Percentiles rank a stretch among this genome's conserved stretches.
These are phyloP conservation scores for Leptinotarsa juncta DNA, from an alignment of 2,888 invertebrate genomes.

Conservation along the genomic window DNA sequence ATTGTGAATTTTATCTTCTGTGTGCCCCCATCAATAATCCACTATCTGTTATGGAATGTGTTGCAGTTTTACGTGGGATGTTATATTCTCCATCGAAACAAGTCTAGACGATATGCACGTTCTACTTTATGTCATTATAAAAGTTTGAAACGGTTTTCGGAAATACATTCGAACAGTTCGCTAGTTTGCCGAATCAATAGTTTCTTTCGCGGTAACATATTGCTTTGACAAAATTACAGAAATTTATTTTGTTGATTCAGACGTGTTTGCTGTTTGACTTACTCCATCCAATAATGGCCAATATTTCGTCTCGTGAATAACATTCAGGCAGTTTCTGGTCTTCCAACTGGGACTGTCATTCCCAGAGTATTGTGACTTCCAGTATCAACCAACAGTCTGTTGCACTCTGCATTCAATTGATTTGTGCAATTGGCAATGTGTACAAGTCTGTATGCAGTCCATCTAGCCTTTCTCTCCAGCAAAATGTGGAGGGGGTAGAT, in stretches of 20 bases:
- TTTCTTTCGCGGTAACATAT: not conserved
- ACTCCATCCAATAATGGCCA: too few relatives aligned
- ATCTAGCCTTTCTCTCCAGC: too few relatives aligned
- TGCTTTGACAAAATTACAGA: not conserved
- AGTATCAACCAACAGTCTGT: too few relatives aligned
- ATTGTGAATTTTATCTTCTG: conserved; percentile 3
- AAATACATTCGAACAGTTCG: not conserved
- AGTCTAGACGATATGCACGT: not conserved
- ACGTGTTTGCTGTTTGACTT: not conserved
- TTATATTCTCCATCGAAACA: not conserved
- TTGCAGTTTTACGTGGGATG: not conserved
- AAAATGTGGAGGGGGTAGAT: too few relatives aligned
- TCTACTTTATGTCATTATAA: not conserved
- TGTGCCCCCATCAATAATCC: not conserved
- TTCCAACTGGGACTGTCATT: too few relatives aligned
- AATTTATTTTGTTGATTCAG: not conserved
- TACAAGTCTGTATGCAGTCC: too few relatives aligned
- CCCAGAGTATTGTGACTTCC: too few relatives aligned
- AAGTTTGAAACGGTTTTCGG: not conserved
- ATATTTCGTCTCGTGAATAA: too few relatives aligned
- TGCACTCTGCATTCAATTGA: too few relatives aligned
- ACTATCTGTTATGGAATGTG: not conserved
- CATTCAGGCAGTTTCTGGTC: too few relatives aligned
- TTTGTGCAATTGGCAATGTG: too few relatives aligned
- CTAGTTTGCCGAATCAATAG: not conserved